phyloP scores from a whole-genome alignment of 1,140 invertebrate genomes.

The Drosophila melanogaster region Release_6_plus_ISO1_MT NT_033777.3:10132001-10132500 shows the following conservation, averaged over 20 bases:
- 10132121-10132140: constrained; percentile 34
- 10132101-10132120: constrained; percentile 5
- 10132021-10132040: constrained; percentile 33
- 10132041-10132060: constrained; percentile 48
- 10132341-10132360: constrained; percentile 38
- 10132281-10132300: constrained; percentile 43
- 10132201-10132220: constrained; percentile 54
- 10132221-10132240: constrained; percentile 57
- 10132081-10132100: constrained; percentile 52
- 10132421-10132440: no score
- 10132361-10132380: constrained; percentile 24
- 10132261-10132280: constrained; percentile 32
- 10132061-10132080: constrained; percentile 50
- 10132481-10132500: no score
- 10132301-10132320: constrained; percentile 47
- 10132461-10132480: not conserved
- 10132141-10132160: constrained; percentile 27
- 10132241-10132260: constrained; percentile 37
- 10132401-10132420: not conserved
- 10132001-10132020: constrained; percentile 22
- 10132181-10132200: constrained; percentile 8
- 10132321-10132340: constrained; percentile 71
- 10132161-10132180: not conserved
- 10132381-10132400: constrained; percentile 17
- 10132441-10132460: not conserved